phyloP scores from a whole-genome alignment of 2,888 invertebrate genomes.

The Caenorhabditis sinica region DNA sequence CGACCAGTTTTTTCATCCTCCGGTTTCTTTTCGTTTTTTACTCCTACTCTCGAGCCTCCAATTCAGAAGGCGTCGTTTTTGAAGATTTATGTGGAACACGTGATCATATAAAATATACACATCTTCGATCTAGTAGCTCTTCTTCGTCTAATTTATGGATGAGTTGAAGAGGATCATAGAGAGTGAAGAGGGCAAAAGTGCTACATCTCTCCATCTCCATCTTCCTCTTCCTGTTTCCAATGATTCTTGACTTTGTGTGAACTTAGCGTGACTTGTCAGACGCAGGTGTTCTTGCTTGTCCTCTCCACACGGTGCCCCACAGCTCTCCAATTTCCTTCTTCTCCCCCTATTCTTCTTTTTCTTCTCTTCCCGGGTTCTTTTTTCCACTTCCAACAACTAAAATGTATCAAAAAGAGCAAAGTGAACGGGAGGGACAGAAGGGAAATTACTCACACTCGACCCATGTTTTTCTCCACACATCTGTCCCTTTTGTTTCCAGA shows the following conservation, averaged over 20 bases:
- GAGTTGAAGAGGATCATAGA: slow-evolving; percentile 9
- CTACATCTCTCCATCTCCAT: slow-evolving; percentile 10
- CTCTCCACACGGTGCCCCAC: neutral
- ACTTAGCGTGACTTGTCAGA: slow-evolving; percentile 60
- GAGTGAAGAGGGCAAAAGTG: slow-evolving; percentile 11
- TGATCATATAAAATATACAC: slow-evolving; percentile 46
- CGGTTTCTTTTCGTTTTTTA: slow-evolving; percentile 11
- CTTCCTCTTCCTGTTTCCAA: slow-evolving; percentile 33
- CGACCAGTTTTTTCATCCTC: slow-evolving; percentile 6
- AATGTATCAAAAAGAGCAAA: slow-evolving; percentile 8
- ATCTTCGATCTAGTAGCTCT: no score
- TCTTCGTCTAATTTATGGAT: slow-evolving; percentile 35
- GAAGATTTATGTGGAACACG: slow-evolving; percentile 43
- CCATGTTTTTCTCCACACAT: slow-evolving; percentile 31
- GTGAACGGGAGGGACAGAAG: slow-evolving; percentile 19
- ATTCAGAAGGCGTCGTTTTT: slow-evolving; percentile 6
- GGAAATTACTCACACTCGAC: slow-evolving; percentile 33
- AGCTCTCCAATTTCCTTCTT: slow-evolving; percentile 29
- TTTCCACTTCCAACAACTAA: slow-evolving; percentile 23
- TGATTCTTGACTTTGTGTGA: slow-evolving; percentile 44
- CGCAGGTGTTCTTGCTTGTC: slow-evolving; percentile 59
- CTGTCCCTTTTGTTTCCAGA: slow-evolving; percentile 54
- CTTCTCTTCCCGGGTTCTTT: neutral
- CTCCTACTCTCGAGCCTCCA: slow-evolving; percentile 9
- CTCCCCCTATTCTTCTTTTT: neutral